Evolutionary conservation across 2,888 invertebrate genomes (phyloP), one percentile per base, ranked within the genome.

Genomic region (Baccha elongata): DNA sequence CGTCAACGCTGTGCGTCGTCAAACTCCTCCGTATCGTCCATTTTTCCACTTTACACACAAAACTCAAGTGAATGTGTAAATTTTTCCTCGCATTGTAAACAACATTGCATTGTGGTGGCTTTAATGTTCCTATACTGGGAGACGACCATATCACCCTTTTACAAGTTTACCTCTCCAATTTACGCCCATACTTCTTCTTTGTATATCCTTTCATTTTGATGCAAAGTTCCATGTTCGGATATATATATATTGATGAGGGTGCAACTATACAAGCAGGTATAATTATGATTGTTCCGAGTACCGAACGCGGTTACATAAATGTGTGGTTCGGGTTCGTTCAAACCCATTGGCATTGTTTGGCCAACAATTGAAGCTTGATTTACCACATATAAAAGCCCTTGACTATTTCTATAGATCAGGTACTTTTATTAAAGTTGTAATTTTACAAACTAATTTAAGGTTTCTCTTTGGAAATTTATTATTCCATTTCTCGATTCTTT

Each of bases 301-400:
- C 53, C 26, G 44, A 42, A 29, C 21, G 67, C 67, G 48, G 58
- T 58, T 52, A 32, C 29, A 69, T 58, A 42, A 55, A 35, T 81
- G 74, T 26, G 83, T 23, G 48, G 42, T 52, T 17, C 75, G 50
- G 71, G 55, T 76, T 72, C 67, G 55, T 68, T 72, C 42, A 46
- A n/a, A 29, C 44, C 60, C 46, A 37, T 17, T 65, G 44, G 83
- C 75, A 68, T 83, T 83, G 83, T 83, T 83, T 83, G 76, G 48
- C 72, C 68, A 83, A 83, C 76, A 83, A 83, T 83, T 67, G 81
- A 75, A 72, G 76, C 76, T 52, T 83, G 81, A 83, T 83, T 83
- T 76, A 76, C 81, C 76, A 62, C 76, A 79, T 68, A 40, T n/a
- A 68, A 67, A 46, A 52, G 60, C 40, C 13, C 19, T 60, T 44